Percentiles rank a stretch among this genome's conserved stretches.
Conservation (phyloP, 2,797 vertebrate genomes). For the Microctenopoma stevenorrisi region DNA sequence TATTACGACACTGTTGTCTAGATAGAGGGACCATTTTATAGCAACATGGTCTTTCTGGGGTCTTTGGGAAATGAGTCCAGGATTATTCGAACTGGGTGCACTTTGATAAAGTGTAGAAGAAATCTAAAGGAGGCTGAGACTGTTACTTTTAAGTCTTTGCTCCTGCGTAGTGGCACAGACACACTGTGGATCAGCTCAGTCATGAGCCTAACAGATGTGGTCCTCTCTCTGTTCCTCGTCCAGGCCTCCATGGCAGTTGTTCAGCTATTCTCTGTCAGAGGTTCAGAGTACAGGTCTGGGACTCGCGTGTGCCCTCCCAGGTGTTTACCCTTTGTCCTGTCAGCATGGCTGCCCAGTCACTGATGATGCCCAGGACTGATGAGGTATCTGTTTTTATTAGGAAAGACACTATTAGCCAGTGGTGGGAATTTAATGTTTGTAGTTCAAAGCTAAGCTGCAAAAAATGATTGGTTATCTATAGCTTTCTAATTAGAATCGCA, state of each 20-base stretch:
- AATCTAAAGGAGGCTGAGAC: conserved; percentile 58
- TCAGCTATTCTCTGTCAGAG: conserved; percentile 68
- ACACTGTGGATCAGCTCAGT: conserved; percentile 43
- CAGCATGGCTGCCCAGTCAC: conserved; percentile 65
- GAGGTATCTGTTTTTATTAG: conserved; percentile 78
- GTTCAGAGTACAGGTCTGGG: conserved; percentile 66
- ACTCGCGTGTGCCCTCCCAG: conserved; percentile 70
- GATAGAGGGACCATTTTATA: conserved; percentile 44
- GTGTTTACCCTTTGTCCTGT: conserved; percentile 76
- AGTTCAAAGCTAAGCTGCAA: conserved; percentile 66
- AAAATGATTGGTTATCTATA: conserved; percentile 83
- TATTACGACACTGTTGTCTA: conserved; percentile 19
- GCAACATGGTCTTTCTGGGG: conserved; percentile 50
- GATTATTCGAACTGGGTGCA: conserved; percentile 46
- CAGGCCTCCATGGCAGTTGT: conserved; percentile 72
- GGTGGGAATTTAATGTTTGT: conserved; percentile 82
- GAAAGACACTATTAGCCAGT: conserved; percentile 67
- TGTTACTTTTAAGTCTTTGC: conserved; percentile 50
- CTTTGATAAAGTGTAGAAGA: conserved; percentile 44
- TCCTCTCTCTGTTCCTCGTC: conserved; percentile 69
- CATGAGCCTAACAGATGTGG: conserved; percentile 82
- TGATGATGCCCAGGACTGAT: conserved; percentile 78
- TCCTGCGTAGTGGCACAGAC: conserved; percentile 50
- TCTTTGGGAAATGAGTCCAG: conserved; percentile 39
- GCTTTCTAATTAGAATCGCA: conserved; percentile 82